These are phyloP conservation scores for Metellina segmentata DNA, from an alignment of 2,888 invertebrate species.

Conservation along the genomic window DNA sequence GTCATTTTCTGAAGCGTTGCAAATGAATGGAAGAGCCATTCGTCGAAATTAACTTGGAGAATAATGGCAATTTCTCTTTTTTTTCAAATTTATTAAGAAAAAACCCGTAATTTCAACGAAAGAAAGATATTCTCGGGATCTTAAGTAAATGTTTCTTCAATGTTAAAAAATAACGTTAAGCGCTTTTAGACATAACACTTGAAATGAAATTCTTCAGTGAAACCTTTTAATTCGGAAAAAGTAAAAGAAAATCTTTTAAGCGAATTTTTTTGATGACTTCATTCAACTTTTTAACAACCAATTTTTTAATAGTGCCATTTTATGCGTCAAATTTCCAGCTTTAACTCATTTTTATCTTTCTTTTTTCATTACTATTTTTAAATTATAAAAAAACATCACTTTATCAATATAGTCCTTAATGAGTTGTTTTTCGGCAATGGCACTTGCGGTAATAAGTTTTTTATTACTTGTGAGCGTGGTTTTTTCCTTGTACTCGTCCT, in stretches of 20 bases:
- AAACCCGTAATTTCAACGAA: neutral
- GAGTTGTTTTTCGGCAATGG: constrained; percentile 30
- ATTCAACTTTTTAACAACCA: constrained; percentile 3
- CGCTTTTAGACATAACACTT: constrained; percentile 5
- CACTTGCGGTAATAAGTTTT: constrained; percentile 27
- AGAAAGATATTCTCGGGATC: neutral
- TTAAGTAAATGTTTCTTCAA: neutral
- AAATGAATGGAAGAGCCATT: neutral
- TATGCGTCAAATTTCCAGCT: constrained; percentile 30
- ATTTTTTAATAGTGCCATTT: constrained; percentile 24
- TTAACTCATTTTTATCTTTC: constrained; percentile 13
- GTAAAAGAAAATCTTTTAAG: neutral
- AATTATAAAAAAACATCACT: constrained; percentile 18
- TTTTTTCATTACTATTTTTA: neutral
- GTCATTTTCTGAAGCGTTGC: neutral
- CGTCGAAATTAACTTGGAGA: neutral
- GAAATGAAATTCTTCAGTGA: constrained; percentile 12
- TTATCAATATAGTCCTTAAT: constrained; percentile 30
- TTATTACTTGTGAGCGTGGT: neutral
- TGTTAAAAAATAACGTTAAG: neutral
- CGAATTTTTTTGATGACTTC: constrained; percentile 17
- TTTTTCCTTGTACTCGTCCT: neutral
- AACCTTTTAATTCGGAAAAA: neutral
- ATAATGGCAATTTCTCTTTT: neutral
- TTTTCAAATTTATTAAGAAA: neutral